These are phyloP conservation scores for Mormyrus proboscirostris DNA, from an alignment of 2,797 vertebrate species.

Conservation along the genomic window DNA sequence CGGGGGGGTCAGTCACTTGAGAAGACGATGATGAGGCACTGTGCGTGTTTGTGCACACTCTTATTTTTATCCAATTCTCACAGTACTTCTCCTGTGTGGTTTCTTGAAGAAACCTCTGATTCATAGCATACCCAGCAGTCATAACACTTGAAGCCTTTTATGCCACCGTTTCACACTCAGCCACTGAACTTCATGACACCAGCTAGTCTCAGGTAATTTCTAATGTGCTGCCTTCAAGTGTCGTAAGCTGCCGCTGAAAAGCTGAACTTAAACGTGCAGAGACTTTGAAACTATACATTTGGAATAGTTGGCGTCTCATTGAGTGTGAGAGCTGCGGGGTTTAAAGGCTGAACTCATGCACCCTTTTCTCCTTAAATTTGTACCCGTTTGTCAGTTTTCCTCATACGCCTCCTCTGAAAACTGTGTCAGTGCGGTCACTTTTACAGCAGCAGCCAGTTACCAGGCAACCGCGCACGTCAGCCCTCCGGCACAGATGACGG, in stretches of 20 bases:
- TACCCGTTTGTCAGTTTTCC: neutral
- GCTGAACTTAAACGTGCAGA: neutral
- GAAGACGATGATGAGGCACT: neutral
- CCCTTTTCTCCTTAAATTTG: neutral
- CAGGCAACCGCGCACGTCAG: conserved; percentile 8
- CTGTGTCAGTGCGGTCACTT: neutral
- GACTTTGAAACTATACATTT: neutral
- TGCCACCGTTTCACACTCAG: neutral
- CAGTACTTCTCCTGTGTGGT: neutral
- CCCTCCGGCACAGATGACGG: neutral
- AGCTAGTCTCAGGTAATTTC: neutral
- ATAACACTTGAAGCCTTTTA: neutral
- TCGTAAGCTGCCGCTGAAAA: neutral
- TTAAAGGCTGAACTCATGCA: neutral
- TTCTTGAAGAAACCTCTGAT: neutral
- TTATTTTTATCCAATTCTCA: neutral
- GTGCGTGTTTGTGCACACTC: neutral
- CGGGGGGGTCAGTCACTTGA: neutral
- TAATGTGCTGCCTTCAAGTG: neutral
- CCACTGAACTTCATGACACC: neutral
- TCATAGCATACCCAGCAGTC: neutral
- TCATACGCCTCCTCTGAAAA: neutral
- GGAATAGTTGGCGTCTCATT: neutral
- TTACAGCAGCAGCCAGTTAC: neutral
- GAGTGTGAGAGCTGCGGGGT: neutral